Base-by-base conservation (phyloP, 2,113 vertebrate species). In the Synodontis membranacea region DNA sequence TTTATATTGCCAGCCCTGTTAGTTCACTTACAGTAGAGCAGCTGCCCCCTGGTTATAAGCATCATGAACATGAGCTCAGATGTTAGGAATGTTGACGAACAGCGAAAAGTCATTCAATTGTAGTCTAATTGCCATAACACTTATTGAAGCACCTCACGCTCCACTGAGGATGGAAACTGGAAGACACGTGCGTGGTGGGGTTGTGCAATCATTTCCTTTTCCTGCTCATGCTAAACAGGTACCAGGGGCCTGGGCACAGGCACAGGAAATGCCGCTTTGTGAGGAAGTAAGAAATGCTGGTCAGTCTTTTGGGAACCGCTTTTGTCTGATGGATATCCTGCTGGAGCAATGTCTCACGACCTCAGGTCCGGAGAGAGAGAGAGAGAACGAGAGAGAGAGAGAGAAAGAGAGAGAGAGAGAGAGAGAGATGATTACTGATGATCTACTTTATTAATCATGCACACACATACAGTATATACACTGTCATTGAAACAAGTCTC, bases 291-390 rank as follows among this genome's bases (percentile, higher is more conserved):
- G 28, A 79, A 42, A 37, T 68, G 48, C 62, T 42, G 62, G 39
- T 60, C 62, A 58, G 50, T 79, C 84, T 80, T 80, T 72, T 37
- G 31, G 75, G 31, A 5, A 76, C 44, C 75, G 64, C 78, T 84
- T 84, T 84, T 56, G 82, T 84, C 68, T 85, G 80, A 80, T n/a
- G 4, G 72, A 83, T 44, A 84, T 89, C 88, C 88, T 89, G 88
- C 86, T 84, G 85, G 79, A 84, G 72, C 37, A 76, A 74, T 68
- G 79, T 89, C 86, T 83, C 79, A 82, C 17, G 58, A 83, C 86
- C 82, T 89, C 78, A 72, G 56, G 48, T 83, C 76, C 8, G n/a
- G 17, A 80, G 50, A 52, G 34, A 84, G 72, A 31, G 58, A 60
- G 42, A 72, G 48, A 31, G 52, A 84, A 37, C 44, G 68, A 46